Conservation (phyloP, 2,797 vertebrate species). For the Diglossa cyanea region DNA sequence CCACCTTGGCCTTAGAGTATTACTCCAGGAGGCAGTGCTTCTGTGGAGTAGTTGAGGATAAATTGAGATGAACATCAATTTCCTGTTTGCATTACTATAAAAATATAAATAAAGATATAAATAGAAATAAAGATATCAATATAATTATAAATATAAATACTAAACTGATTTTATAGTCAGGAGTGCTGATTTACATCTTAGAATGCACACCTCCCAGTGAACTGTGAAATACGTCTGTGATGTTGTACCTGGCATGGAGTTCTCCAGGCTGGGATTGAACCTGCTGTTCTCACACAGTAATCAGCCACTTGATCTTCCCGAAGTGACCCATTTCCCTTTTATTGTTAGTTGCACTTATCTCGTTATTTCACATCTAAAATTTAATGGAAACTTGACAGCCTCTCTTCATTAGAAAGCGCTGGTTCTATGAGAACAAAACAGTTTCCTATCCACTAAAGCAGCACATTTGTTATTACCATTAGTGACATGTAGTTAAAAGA, state of each 20-base stretch:
- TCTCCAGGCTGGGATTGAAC: neutral
- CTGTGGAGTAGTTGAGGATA: neutral
- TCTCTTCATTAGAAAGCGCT: conserved; percentile 9
- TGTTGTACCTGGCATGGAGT: fast-evolving
- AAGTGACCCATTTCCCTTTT: conserved; percentile 21
- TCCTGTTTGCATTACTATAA: neutral
- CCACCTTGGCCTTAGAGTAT: neutral
- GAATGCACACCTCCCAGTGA: neutral
- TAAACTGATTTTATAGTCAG: neutral
- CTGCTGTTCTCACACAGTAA: conserved; percentile 38
- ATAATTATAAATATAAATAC: neutral
- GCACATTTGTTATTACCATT: conserved; percentile 53
- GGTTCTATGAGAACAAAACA: conserved; percentile 5
- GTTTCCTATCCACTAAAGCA: neutral
- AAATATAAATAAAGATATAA: neutral
- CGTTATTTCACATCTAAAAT: conserved; percentile 23
- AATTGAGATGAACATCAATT: neutral
- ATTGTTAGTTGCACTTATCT: conserved; percentile 53
- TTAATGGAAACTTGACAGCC: conserved; percentile 2
- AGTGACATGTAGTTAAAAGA: conserved; percentile 1
- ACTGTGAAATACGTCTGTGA: neutral
- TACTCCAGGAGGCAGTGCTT: neutral
- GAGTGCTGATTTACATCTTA: neutral
- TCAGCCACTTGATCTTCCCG: conserved; percentile 10
- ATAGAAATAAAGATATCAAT: neutral